Conservation (phyloP, 1,140 invertebrate genomes). For the Anagrus nilaparvatae region DNA sequence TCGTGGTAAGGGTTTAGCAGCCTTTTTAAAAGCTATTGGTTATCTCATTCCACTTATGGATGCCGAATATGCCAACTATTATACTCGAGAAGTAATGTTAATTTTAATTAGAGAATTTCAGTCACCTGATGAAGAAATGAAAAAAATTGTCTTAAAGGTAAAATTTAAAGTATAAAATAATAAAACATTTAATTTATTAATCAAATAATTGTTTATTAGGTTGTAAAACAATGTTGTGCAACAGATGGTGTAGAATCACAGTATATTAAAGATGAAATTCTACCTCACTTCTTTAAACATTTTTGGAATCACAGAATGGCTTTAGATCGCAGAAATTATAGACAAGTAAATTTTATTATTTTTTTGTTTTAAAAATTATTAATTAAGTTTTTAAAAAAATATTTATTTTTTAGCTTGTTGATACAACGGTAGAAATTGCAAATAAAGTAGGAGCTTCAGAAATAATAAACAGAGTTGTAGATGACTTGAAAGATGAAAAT, state of each 20-base stretch:
- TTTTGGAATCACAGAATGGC: slow-evolving; percentile 99
- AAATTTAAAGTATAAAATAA: slow-evolving; percentile 13
- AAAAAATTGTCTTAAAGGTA: slow-evolving; percentile 98
- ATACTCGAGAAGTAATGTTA: slow-evolving; percentile 99
- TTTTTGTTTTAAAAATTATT: slow-evolving; percentile 4
- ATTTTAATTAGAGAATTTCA: slow-evolving; percentile 99
- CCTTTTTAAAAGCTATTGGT: slow-evolving; percentile 98
- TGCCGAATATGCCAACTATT: slow-evolving; percentile 99
- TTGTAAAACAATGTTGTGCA: slow-evolving; percentile 99
- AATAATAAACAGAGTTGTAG: slow-evolving; percentile 96
- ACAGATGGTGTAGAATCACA: slow-evolving; percentile 99
- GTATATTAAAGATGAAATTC: slow-evolving; percentile 98
- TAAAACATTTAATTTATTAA: slow-evolving; percentile 5
- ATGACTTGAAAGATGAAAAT: slow-evolving; percentile 99
- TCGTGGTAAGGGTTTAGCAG: slow-evolving; percentile 95
- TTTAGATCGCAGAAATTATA: slow-evolving; percentile 92
- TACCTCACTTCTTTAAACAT: slow-evolving; percentile 98
- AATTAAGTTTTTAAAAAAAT: slow-evolving; percentile 4
- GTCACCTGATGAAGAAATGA: slow-evolving; percentile 99
- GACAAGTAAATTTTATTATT: slow-evolving; percentile 50
- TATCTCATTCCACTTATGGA: slow-evolving; percentile 99
- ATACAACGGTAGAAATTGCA: slow-evolving; percentile 99
- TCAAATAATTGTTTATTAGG: slow-evolving; percentile 43
- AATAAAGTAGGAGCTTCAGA: slow-evolving; percentile 98
- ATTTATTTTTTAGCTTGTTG: slow-evolving; percentile 62